A percentile compares a stretch with the other conserved stretches of the same genome.
Evolutionary conservation across 2,888 invertebrate species (phyloP).

Genomic region (Blomia tropicalis): DNA sequence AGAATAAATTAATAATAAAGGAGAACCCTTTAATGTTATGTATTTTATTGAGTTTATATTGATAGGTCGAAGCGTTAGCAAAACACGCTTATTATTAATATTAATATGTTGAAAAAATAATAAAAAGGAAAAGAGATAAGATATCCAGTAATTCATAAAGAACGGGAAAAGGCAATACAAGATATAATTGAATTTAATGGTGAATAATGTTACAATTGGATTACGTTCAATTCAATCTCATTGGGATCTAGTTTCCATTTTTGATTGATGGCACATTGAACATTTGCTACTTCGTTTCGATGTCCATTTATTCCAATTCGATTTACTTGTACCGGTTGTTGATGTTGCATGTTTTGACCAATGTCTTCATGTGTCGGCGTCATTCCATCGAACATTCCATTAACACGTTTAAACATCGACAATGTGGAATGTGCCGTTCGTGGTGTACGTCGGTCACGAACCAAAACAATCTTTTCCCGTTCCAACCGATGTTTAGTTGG

Average conservation of each 20-base stretch:
- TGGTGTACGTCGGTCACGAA: neutral
- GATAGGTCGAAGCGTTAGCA: too few species aligned
- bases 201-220: neutral
- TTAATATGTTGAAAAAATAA: too few species aligned
- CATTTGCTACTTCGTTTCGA: neutral
- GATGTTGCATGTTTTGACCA: too few species aligned
- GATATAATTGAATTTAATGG: neutral
- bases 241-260: neutral
- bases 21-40: too few species aligned
- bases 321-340: too few species aligned
- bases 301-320: too few species aligned
- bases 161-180: too few species aligned
- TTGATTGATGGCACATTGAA: neutral
- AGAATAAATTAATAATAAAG: too few species aligned
- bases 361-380: too few species aligned
- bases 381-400: neutral
- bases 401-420: neutral
- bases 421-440: neutral
- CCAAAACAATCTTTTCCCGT: neutral
- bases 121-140: neutral
- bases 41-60: too few species aligned
- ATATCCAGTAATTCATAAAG: too few species aligned
- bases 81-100: too few species aligned
- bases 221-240: slow-evolving; percentile 1
- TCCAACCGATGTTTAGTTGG: neutral